Evolutionary conservation across 2,113 vertebrate genomes (phyloP).

Genomic region (Cinclus cinclus): DNA sequence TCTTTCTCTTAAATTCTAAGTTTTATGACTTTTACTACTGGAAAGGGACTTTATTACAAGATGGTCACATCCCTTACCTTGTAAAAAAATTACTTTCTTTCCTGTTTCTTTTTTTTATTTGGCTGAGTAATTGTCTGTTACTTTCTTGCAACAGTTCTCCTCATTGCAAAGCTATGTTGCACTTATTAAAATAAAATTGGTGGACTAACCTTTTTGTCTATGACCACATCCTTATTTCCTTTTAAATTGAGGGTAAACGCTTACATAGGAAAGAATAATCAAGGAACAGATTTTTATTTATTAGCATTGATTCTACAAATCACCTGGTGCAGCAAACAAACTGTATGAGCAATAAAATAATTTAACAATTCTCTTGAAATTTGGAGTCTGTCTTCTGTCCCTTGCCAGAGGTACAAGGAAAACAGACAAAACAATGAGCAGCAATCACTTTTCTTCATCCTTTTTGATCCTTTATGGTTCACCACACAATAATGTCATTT

Average conservation of each 20-base stretch:
- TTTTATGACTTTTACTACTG: neutral
- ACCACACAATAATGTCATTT: constrained; percentile 44
- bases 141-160: neutral
- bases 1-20: neutral
- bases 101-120: constrained; percentile 45
- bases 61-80: neutral
- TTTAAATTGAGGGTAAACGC: constrained; percentile 53
- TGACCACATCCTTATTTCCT: constrained; percentile 11
- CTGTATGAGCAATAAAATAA: neutral
- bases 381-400: neutral
- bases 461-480: constrained; percentile 37
- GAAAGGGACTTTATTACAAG: constrained; percentile 29
- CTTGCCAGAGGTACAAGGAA: neutral
- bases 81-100: constrained; percentile 56
- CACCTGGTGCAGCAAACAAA: constrained; percentile 24
- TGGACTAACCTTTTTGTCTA: constrained; percentile 32
- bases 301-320: constrained; percentile 43
- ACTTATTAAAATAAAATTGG: constrained; percentile 40
- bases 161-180: neutral
- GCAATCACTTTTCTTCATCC: constrained; percentile 17
- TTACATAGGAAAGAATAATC: constrained; percentile 43
- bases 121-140: constrained; percentile 48
- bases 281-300: constrained; percentile 41
- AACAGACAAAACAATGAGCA: constrained; percentile 28
- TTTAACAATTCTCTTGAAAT: constrained; percentile 17